Evolutionary conservation across 2,113 vertebrate species (phyloP), one percentile per base, ranked within the genome.

Genomic region (Cyprinodon tularosa): DNA sequence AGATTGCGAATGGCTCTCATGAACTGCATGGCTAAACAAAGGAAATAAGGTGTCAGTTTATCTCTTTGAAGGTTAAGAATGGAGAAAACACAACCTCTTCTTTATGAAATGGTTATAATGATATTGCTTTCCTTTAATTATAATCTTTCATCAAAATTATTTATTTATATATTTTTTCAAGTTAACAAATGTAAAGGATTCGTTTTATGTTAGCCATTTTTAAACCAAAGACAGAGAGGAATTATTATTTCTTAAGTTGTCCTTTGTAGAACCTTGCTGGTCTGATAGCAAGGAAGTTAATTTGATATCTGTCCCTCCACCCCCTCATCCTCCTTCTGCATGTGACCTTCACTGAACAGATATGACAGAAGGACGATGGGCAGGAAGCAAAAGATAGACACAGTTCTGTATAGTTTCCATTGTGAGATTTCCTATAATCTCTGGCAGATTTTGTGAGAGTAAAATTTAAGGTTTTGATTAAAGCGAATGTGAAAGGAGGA

Each of bases 301-400:
- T 83, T 45, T 78, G 83, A 84, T 71, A 86, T 71, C 66, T 77
- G 62, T n/a, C 2, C 44, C 36, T 17, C 42, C 48, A 59, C 44
- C 53, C 22, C 57, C 60, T 17, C 61, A 62, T 62, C 50, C 44
- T 62, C 40, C 38, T 78, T 72, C 44, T 77, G 80, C 83, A 68
- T 85, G 73, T 88, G 88, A 87, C 90, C 86, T 89, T 90, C 81
- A 88, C 63, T 63, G 37, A 39, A 76, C 40, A 53, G 39, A 83
- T 68, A 81, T 80, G 69, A 75, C 2, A 2, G 42, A 8, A 68
- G 66, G 61, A 71, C 5, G 9, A 44, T 71, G 71, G 60, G 36
- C 82, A 70, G 42, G 79, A 72, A 38, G 62, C 71, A 80, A 68
- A 79, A 71, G 74, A 61, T 65, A 74, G 39, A 45, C 14, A 7